These are phyloP conservation scores for Apis dorsata DNA, from an alignment of 1,140 invertebrate species.

Conservation along the genomic window DNA sequence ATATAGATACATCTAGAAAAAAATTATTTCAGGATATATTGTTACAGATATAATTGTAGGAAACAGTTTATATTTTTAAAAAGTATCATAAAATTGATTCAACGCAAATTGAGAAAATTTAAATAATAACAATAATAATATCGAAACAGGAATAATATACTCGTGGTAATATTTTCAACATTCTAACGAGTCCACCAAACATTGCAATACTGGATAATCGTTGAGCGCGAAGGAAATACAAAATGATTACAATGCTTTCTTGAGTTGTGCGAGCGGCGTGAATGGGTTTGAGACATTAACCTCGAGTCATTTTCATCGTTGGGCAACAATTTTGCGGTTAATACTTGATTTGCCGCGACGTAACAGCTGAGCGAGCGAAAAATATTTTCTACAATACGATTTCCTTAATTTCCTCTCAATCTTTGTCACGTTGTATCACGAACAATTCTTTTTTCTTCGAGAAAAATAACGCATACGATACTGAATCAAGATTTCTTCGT, in stretches of 20 bases:
- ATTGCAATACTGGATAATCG: neutral
- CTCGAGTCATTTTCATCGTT: constrained; percentile 38
- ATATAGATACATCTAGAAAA: no score
- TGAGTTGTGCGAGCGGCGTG: constrained; percentile 19
- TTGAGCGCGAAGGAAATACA: neutral
- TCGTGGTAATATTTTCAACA: neutral
- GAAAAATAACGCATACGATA: no score
- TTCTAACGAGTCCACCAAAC: neutral
- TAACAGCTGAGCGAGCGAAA: constrained; percentile 58
- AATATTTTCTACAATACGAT: neutral
- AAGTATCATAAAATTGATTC: neutral
- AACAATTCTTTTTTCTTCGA: no score
- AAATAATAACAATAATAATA: neutral
- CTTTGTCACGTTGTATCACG: no score
- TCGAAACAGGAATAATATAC: neutral
- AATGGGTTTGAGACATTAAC: constrained; percentile 62
- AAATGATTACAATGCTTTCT: constrained; percentile 38
- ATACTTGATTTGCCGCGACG: constrained; percentile 60
- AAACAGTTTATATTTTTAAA: neutral
- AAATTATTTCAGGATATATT: no score
- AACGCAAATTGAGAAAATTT: neutral
- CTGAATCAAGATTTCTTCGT: no score
- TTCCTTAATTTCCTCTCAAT: neutral
- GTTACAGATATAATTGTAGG: no score
- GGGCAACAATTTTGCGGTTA: constrained; percentile 50